phyloP scores from a whole-genome alignment of 2,113 vertebrate genomes.

The Enhydra lutris region DNA sequence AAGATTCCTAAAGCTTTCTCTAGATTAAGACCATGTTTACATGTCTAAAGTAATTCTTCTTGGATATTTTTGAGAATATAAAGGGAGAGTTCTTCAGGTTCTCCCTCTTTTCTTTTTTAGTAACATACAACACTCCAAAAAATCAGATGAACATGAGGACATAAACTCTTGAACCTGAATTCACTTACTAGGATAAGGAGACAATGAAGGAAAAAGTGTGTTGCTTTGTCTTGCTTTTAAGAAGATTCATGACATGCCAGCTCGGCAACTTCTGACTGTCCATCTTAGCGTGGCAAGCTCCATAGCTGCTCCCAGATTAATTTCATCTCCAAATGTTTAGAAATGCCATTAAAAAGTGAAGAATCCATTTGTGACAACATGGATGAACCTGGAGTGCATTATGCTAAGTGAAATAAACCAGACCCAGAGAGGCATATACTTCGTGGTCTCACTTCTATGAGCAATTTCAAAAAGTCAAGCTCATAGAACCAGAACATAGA shows the following conservation, averaged over 20 bases:
- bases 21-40: neutral
- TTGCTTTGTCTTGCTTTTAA: neutral
- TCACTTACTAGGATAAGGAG: neutral
- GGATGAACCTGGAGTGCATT: neutral
- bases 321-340: neutral
- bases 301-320: neutral
- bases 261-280: neutral
- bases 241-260: neutral
- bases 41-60: neutral
- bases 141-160: neutral
- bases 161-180: neutral
- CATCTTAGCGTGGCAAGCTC: neutral
- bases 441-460: neutral
- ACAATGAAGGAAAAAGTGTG: neutral
- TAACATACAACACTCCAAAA: neutral
- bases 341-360: neutral
- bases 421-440: neutral
- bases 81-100: neutral
- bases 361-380: neutral
- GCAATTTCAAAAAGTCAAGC: neutral
- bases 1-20: neutral
- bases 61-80: neutral
- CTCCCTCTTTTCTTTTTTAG: neutral
- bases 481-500: neutral
- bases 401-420: slow-evolving; percentile 26